Percentiles rank a stretch among this genome's conserved stretches.
phyloP scores from a whole-genome alignment of 1,140 invertebrate species.

The Teleogryllus occipitalis region DNA sequence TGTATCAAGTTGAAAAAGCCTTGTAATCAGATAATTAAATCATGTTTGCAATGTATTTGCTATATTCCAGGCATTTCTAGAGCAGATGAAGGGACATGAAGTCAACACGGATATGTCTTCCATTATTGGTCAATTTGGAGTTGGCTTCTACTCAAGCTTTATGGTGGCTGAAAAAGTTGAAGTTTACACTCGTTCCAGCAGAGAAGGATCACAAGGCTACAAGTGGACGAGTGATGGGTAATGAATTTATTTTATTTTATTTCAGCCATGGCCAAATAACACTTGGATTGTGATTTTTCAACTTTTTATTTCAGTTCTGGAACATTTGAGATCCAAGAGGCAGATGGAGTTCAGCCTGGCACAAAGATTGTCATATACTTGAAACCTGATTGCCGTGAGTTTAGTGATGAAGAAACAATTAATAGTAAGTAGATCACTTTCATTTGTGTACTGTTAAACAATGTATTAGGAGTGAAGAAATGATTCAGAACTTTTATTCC shows the following conservation, averaged over 20 bases:
- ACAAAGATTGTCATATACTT: conserved; percentile 91
- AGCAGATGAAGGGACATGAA: not conserved
- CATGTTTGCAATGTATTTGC: not conserved
- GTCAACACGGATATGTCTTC: conserved; percentile 49
- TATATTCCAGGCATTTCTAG: not conserved
- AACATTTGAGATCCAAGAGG: conserved; percentile 79
- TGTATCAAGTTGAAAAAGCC: no score
- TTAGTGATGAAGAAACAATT: conserved; percentile 76
- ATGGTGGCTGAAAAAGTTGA: conserved; percentile 94
- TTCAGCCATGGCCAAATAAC: no score
- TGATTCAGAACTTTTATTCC: conserved; percentile 30
- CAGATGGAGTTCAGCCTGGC: conserved; percentile 72
- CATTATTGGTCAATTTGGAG: conserved; percentile 97
- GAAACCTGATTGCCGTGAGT: conserved; percentile 79
- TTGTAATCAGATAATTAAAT: no score
- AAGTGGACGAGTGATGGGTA: conserved; percentile 88
- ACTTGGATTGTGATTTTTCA: not conserved
- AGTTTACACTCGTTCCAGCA: conserved; percentile 68
- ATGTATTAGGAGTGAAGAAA: not conserved
- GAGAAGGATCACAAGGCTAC: conserved; percentile 55
- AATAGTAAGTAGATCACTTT: conserved; percentile 45
- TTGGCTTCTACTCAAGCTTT: conserved; percentile 95
- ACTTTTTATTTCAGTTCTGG: conserved; percentile 54
- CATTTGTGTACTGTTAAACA: not conserved
- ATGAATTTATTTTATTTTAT: no score